Base-by-base conservation (phyloP, 2,113 vertebrate genomes). In the Tychaedon coryphoeus region DNA sequence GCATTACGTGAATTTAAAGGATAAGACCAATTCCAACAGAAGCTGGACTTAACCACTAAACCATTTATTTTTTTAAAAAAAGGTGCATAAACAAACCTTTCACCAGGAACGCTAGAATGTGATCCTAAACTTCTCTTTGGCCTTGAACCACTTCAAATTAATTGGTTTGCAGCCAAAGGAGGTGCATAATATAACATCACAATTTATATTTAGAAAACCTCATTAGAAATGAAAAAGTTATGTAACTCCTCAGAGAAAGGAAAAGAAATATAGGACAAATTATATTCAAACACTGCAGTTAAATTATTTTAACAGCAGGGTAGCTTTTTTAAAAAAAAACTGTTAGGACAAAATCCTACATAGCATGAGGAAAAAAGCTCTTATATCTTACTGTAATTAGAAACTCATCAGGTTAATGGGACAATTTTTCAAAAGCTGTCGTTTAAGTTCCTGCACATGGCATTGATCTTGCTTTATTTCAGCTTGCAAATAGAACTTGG, bases 181-280 rank as follows among this genome's bases (percentile, higher is more conserved):
- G 90, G 88, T 90, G 72, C 61, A 43, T 86, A 92, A 92, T 90
- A 47, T 91, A 92, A 86, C 74, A 94, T 86, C 91, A 96, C 62
- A 85, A 80, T 93, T 95, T 97, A 96, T 96, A 97, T 97, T 97
- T 97, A 96, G 95, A 96, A 90, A 96, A 94, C 76, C 91, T 96
- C 93, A 97, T 97, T 97, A 96, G 93, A 93, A 96, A 85, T 85
- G 48, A 78, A 81, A 72, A 89, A 94, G 96, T 97, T 97, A 96
- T 70, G 54, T 95, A 96, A 96, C 88, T 93, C 96, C 96, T 93
- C 71, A 73, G 95, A 96, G 96, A 95, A 96, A 96, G 88, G 38
- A 53, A 79, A 96, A 95, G 83, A 93, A 89, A 96, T 95, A 79
- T 95, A 93, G 96, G 95, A 82, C 95, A 94, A 96, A 86, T 93